A percentile compares a stretch with the other conserved stretches of the same genome.
Evolutionary conservation across 2,113 vertebrate genomes (phyloP).

Genomic region (Rhynchomys soricoides): DNA sequence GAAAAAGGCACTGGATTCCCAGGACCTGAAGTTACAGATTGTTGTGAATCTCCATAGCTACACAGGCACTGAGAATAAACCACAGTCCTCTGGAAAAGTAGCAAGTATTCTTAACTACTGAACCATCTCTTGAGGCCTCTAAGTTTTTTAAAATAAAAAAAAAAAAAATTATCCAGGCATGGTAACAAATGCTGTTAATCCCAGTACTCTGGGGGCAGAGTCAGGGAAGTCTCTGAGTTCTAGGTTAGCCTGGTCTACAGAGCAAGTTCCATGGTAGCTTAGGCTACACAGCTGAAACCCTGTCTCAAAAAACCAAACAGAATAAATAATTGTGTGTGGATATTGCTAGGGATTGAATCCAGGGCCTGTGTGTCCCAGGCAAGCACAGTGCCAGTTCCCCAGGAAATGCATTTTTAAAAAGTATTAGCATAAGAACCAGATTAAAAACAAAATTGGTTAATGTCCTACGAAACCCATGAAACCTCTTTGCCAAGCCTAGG

Average conservation of each 20-base stretch:
- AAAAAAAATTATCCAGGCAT: not conserved
- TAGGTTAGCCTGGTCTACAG: not conserved
- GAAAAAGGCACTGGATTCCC: not conserved
- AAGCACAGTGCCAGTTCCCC: not conserved
- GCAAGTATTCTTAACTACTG: not conserved
- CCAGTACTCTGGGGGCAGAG: not conserved
- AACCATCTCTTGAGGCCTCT: not conserved
- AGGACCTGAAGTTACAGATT: not conserved
- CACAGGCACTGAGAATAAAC: not conserved
- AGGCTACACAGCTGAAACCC: not conserved
- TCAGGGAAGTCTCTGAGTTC: not conserved
- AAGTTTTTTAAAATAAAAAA: not conserved
- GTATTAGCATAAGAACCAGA: conserved; percentile 20
- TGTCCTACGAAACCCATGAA: not conserved
- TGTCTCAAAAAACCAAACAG: not conserved
- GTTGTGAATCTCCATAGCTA: not conserved
- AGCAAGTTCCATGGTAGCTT: not conserved
- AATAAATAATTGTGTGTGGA: not conserved
- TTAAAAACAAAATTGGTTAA: conserved; percentile 19
- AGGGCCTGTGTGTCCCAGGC: not conserved
- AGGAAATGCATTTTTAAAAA: not conserved
- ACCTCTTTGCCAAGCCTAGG: not conserved
- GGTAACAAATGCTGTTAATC: not conserved
- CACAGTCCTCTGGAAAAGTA: not conserved
- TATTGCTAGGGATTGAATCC: not conserved